Percentiles rank a stretch among this genome's conserved stretches.
These are phyloP conservation scores for Ctena decussata DNA, from an alignment of 2,888 invertebrate species.

Conservation along the genomic window DNA sequence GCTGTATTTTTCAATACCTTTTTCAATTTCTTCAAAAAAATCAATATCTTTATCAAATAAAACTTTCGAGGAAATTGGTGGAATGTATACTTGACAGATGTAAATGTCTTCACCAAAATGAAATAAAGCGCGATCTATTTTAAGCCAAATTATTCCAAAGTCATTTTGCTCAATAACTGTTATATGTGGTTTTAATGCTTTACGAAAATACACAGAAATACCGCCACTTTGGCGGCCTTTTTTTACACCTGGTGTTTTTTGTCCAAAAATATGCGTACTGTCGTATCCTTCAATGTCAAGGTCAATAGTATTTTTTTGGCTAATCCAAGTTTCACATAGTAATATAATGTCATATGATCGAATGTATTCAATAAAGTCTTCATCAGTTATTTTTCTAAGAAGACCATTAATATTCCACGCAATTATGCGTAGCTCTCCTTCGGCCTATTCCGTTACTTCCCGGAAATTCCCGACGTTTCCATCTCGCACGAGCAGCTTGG, in stretches of 20 bases:
- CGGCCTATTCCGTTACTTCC: too few relatives aligned
- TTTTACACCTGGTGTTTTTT: neutral
- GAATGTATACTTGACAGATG: neutral
- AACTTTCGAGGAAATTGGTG: neutral
- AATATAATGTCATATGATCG: neutral
- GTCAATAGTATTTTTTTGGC: neutral
- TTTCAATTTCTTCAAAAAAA: conserved; percentile 23
- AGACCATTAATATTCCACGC: too few relatives aligned
- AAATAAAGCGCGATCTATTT: neutral
- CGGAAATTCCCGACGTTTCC: too few relatives aligned
- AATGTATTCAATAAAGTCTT: neutral
- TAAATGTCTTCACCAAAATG: conserved; percentile 5
- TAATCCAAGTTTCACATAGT: conserved; percentile 1
- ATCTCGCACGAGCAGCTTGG: too few relatives aligned
- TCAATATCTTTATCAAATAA: conserved; percentile 9
- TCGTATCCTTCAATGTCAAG: neutral
- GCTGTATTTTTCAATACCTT: conserved; percentile 6
- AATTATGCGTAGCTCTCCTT: too few relatives aligned
- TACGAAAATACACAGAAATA: neutral
- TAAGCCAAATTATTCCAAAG: conserved; percentile 1
- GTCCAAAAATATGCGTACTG: neutral
- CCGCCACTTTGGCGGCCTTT: conserved; percentile 9
- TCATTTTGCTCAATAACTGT: neutral
- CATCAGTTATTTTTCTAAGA: neutral
- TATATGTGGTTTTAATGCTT: neutral